Evolutionary conservation across 2,113 vertebrate species (phyloP).

Genomic region (Eleginops maclovinus): DNA sequence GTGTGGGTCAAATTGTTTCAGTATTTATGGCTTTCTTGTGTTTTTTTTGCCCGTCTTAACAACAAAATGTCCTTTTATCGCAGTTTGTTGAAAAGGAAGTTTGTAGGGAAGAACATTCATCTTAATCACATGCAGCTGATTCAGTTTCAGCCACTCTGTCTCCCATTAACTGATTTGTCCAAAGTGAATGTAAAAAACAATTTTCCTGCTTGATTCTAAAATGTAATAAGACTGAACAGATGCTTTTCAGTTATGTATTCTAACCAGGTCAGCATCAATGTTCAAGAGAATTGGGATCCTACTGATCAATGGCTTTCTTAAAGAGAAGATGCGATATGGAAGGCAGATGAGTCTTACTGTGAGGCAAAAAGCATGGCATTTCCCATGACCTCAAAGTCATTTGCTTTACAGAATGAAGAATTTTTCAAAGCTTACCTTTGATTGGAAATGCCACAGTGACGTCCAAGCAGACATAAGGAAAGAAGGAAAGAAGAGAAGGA

Average conservation of each 20-base stretch:
- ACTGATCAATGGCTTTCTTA: slow-evolving; percentile 12
- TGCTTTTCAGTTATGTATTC: background rate
- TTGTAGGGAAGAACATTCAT: background rate
- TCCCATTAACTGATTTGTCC: background rate
- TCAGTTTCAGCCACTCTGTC: background rate
- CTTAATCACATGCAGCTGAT: slow-evolving; percentile 6
- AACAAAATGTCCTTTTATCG: background rate
- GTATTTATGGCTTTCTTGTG: background rate
- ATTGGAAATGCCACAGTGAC: slow-evolving; percentile 30
- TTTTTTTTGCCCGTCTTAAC: background rate
- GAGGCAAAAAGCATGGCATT: background rate
- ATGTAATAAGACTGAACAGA: background rate
- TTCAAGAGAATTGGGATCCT: background rate
- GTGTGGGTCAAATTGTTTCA: background rate
- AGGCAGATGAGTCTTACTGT: background rate
- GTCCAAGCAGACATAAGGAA: slow-evolving; percentile 56
- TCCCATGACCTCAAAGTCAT: slow-evolving; percentile 28
- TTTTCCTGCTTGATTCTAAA: background rate
- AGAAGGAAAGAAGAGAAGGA: slow-evolving; percentile 46
- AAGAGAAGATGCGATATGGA: background rate
- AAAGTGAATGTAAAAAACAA: background rate
- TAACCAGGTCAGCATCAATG: background rate
- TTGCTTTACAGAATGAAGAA: slow-evolving; percentile 7
- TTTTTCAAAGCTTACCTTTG: slow-evolving; percentile 64
- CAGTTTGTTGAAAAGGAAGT: background rate